Evolutionary conservation across 2,888 invertebrate genomes (phyloP).

Genomic region (Piscicola geometra): DNA sequence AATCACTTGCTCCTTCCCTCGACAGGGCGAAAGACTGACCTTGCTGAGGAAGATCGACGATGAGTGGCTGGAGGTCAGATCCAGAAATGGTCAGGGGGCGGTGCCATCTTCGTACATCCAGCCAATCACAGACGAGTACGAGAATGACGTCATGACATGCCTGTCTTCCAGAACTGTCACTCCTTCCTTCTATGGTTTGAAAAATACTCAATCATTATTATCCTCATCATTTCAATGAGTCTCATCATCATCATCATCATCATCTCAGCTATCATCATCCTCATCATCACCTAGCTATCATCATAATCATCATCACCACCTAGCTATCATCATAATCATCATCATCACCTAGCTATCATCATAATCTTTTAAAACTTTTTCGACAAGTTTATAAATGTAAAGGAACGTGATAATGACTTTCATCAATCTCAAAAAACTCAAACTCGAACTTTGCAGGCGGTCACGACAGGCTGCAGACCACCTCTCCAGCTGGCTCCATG

Average conservation of each 20-base stretch:
- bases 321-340: no score
- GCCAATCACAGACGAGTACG: neutral
- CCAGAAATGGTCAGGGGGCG: slow-evolving; percentile 26
- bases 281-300: no score
- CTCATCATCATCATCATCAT: no score
- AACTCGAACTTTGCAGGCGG: neutral
- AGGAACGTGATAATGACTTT: neutral
- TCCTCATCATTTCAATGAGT: no score
- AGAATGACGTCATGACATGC: neutral
- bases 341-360: no score
- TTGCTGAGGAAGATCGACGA: slow-evolving; percentile 21
- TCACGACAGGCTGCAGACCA: neutral
- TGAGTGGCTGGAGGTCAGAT: slow-evolving; percentile 26
- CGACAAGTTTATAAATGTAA: no score
- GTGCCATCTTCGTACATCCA: slow-evolving; percentile 9
- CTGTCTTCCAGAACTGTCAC: slow-evolving; percentile 5
- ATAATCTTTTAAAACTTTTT: no score
- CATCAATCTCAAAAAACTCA: neutral
- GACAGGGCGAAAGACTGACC: slow-evolving; percentile 29
- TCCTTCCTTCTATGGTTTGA: no score
- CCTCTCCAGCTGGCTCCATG: neutral
- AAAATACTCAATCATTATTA: no score
- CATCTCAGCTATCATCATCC: no score
- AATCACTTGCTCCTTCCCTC: neutral
- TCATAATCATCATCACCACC: no score